Evolutionary conservation across 1,140 invertebrate genomes (phyloP), one percentile per base, ranked within the genome.

Genomic region (Sminthurides bifidus): DNA sequence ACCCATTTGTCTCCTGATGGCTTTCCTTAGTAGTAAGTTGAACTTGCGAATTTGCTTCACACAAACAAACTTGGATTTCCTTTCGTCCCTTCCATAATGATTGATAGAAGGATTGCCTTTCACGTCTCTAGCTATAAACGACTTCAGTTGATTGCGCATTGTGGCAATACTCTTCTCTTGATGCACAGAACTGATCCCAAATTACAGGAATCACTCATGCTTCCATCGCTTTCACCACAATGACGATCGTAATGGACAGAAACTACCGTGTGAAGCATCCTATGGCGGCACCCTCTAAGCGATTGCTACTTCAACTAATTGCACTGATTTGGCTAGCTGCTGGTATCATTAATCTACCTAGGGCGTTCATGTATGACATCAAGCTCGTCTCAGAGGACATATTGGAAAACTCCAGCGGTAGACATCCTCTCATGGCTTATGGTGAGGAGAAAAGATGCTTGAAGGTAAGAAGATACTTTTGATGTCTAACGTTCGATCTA

Each of bases 191-290:
- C 12, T 5, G 21, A n/a, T 43, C 10, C 6, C 6, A 8, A 21
- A 26, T 46, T 46, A 3, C 21, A 46, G 44, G 19, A 46, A 6
- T 23, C 24, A 46, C 44, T 12, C 44, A 46, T 26, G 44, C 44
- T 8, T 17, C 29, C 12, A 46, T 46, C 8, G 44, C 44, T 12
- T 46, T 46, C 44, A 46, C 44, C 21, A 46, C 44, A 8, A 46
- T 46, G 44, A 27, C 44, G 10, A 46, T 46, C 17, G 44, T 46
- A 6, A 8, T 46, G 3, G 44, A 46, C 23, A 8, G 44, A 17
- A 46, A 46, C 21, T 46, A 46, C 44, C 44, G 44, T 12, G 44
- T 46, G 12, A 46, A 26, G 8, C 23, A 46, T 26, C 44, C 44
- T 8, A 46, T 46, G 44, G 24, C 10, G 12, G 21, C 19, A 5